Percentiles rank a stretch among this genome's conserved stretches.
These are phyloP conservation scores for Theocolax elegans DNA, from an alignment of 1,140 invertebrate genomes.

Conservation along the genomic window DNA sequence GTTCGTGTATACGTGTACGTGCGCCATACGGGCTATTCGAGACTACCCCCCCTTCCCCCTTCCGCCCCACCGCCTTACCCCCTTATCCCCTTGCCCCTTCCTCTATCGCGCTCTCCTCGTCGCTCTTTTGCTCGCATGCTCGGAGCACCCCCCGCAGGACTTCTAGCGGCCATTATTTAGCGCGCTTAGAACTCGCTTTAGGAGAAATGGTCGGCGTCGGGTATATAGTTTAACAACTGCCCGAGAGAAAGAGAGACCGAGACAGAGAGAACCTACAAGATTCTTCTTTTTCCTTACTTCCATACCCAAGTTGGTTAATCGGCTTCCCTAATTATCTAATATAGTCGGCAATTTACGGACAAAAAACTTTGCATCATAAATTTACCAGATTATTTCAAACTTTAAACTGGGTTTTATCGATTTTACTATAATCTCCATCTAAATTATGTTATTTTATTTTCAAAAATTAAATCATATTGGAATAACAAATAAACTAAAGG, in stretches of 20 bases:
- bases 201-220: constrained; percentile 44
- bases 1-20: constrained; percentile 3
- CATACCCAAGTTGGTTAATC: no score
- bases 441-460: no score
- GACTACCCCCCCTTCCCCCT: constrained; percentile 13
- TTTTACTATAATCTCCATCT: no score
- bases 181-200: constrained; percentile 61
- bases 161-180: constrained; percentile 65
- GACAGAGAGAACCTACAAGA: not conserved
- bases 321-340: no score
- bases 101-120: constrained; percentile 15
- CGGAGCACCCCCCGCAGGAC: constrained; percentile 48
- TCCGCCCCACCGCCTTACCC: no score
- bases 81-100: no score
- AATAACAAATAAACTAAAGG: no score
- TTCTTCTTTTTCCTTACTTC: constrained; percentile 13
- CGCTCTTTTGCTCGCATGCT: constrained; percentile 10
- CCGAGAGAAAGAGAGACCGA: not conserved
- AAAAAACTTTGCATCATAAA: no score
- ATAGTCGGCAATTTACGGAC: no score
- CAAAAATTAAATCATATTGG: no score
- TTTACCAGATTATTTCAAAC: no score
- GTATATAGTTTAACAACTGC: constrained; percentile 27
- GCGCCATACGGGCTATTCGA: constrained; percentile 52
- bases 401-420: no score